Evolutionary conservation across 1,140 invertebrate genomes (phyloP).

Genomic region (Cyclargus thomasi): DNA sequence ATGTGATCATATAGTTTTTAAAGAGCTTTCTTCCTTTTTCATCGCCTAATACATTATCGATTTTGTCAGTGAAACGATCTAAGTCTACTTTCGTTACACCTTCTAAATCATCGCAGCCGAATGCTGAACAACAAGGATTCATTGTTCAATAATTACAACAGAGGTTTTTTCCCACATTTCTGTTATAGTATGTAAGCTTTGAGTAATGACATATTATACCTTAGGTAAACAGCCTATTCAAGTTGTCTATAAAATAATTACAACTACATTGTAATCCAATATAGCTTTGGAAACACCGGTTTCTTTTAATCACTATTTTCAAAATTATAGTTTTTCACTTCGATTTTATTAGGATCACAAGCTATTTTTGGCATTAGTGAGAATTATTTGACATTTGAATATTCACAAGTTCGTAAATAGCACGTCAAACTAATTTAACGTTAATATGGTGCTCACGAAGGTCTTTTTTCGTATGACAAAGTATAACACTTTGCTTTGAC

Average conservation of each 20-base stretch:
- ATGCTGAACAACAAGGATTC: constrained; percentile 68
- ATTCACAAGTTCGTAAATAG: too few species aligned
- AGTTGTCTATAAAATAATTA: not conserved
- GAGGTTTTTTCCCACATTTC: not conserved
- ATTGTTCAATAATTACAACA: constrained; percentile 45
- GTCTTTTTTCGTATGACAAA: too few species aligned
- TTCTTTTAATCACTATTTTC: not conserved
- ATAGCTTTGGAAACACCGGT: not conserved
- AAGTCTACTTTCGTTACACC: constrained; percentile 65
- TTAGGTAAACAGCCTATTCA: not conserved
- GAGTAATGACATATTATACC: not conserved
- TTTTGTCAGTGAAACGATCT: constrained; percentile 70
- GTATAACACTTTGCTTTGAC: too few species aligned
- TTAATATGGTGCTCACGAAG: too few species aligned
- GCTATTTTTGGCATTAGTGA: not conserved
- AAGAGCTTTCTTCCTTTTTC: constrained; percentile 65
- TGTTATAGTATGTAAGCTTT: not conserved
- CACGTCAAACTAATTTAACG: too few species aligned
- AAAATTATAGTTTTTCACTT: not conserved
- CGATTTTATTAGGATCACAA: not conserved
- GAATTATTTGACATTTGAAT: too few species aligned
- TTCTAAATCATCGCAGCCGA: constrained; percentile 63
- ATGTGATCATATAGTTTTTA: constrained; percentile 65
- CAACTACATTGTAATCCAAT: not conserved
- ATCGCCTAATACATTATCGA: constrained; percentile 69